Evolutionary conservation across 2,797 vertebrate genomes (phyloP).

Genomic region (Gila robusta): DNA sequence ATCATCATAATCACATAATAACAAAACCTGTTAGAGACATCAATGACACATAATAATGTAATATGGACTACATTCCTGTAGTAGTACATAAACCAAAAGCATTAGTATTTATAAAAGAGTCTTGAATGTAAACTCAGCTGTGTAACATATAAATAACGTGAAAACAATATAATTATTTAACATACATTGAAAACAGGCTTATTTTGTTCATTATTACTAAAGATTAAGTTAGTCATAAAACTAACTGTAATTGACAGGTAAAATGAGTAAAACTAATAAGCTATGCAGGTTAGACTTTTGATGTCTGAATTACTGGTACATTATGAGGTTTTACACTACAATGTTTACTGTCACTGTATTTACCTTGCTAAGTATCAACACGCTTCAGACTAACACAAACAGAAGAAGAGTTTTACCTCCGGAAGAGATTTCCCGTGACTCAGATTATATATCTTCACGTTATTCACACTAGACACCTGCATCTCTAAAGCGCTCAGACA

Average conservation of each 20-base stretch:
- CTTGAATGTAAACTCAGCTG: background rate
- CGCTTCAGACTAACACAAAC: background rate
- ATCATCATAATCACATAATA: background rate
- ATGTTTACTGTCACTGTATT: background rate
- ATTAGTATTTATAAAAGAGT: background rate
- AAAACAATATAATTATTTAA: background rate
- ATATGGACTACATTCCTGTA: background rate
- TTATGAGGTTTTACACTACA: background rate
- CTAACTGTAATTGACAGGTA: background rate
- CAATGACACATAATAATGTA: background rate
- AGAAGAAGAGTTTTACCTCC: conserved; percentile 82
- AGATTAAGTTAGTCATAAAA: background rate
- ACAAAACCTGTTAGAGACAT: background rate
- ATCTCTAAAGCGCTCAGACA: conserved; percentile 65
- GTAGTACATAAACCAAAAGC: no score
- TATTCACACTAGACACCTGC: conserved; percentile 96
- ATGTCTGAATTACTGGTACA: background rate
- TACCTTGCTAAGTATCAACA: background rate
- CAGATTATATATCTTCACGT: conserved; percentile 96
- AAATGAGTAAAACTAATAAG: background rate
- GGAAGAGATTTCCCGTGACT: conserved; percentile 95
- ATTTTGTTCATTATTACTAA: background rate
- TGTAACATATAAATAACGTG: background rate
- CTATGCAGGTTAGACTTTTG: background rate
- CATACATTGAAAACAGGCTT: background rate